Base-by-base conservation (phyloP, 2,113 vertebrate species). In the Mastomys coucha region DNA sequence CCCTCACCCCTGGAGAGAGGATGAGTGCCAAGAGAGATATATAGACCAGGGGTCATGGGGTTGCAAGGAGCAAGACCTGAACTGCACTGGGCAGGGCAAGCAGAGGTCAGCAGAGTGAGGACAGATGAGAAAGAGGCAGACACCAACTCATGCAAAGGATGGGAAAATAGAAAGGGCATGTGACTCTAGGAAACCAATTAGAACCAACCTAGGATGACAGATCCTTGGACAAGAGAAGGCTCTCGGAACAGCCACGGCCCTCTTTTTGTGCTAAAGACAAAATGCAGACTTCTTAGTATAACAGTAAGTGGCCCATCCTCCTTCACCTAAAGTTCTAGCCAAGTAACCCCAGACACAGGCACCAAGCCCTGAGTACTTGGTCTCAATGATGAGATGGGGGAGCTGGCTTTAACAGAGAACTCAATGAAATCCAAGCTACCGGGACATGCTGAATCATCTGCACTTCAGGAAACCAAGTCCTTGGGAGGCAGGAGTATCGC, bases 401-500 rank as follows among this genome's bases (percentile, higher is more conserved):
- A 96, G 60, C 10, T 60, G 89, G 76, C 78, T 78, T 88, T 49
- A 91, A 94, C 88, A 90, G 89, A 95, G 45, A 88, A 84, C 69
- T 63, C 36, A 20, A 60, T 0, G 51, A 96, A 93, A 96, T 70
- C 84, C 75, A 95, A 96, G 89, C 85, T 39, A 26, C 87, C 14
- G 53, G 28, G 96, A 93, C n/a, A 2, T 95, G 97, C 97, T 2
- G 0, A 97, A 45, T 98, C 98, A 97, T 95, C 89, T 63, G 58
- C 49, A 96, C 96, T 96, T 97, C 33, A 97, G 93, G 45, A 98
- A 97, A 89, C 36, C 53, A 22, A 19, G 49, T 88, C 97, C 96
- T 97, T 96, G 42, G 53, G 77, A 90, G 85, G 56, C 7, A 42
- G 95, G 80, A 91, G 58, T 56, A 45, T 89, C 95, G n/a, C 92